These are phyloP conservation scores for Lytechinus pictus DNA, from an alignment of 35 echinoderm and acorn worm genomes.

Conservation along the genomic window DNA sequence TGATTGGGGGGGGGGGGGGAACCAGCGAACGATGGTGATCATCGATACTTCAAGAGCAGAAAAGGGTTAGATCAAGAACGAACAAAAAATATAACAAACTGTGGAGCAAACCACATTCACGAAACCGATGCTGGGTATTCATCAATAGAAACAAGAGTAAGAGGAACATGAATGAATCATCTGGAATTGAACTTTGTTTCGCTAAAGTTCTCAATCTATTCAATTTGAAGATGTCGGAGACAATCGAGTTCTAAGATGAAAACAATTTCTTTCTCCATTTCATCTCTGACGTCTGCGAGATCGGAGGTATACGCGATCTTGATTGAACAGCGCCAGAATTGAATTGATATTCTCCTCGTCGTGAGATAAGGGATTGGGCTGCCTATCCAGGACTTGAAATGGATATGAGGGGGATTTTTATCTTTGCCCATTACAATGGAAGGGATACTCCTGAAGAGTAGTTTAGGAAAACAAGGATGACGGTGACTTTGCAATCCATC, in stretches of 20 bases:
- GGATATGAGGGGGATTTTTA: not conserved
- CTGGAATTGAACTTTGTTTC: not conserved
- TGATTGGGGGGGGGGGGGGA: no score
- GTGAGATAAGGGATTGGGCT: not conserved
- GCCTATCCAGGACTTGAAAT: not conserved
- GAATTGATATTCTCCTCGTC: not conserved
- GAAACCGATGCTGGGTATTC: no score
- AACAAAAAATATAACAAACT: not conserved
- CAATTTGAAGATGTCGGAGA: not conserved
- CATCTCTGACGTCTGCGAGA: not conserved
- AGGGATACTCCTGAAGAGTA: not conserved
- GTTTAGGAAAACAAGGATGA: not conserved
- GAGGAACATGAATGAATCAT: no score
- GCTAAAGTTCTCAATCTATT: not conserved
- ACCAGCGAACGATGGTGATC: not conserved
- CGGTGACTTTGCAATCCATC: not conserved
- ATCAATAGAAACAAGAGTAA: no score
- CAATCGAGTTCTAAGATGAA: not conserved
- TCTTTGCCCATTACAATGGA: not conserved
- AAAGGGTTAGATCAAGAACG: not conserved
- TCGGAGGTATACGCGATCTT: not conserved
- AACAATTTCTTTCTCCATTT: slow-evolving; percentile 13
- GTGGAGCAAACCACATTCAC: not conserved
- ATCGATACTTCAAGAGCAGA: not conserved
- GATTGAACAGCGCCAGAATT: not conserved